Conservation (phyloP, 2,888 invertebrate species). For the Mythimna loreyi region DNA sequence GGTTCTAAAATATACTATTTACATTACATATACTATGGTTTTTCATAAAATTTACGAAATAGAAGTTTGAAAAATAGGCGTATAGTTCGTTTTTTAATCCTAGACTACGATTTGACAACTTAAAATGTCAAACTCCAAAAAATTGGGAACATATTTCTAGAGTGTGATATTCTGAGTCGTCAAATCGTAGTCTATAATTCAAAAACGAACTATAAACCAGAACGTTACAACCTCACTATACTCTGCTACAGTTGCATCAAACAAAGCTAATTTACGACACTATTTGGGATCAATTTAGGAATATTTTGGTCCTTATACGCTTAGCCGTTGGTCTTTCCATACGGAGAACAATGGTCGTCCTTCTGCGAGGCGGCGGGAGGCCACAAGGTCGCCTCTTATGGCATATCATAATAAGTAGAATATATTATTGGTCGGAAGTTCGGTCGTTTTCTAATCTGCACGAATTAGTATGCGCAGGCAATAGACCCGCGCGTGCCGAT, state of each 20-base stretch:
- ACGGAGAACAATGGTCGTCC: constrained; percentile 76
- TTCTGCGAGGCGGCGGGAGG: constrained; percentile 69
- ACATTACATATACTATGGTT: no score
- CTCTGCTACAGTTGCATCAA: constrained; percentile 53
- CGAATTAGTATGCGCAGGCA: constrained; percentile 58
- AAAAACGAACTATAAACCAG: no score
- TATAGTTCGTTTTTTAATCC: no score
- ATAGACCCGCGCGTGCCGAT: constrained; percentile 44
- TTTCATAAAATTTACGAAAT: not conserved
- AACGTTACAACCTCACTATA: no score
- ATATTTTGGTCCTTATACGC: constrained; percentile 55
- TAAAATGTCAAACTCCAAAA: no score
- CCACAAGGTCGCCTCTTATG: constrained; percentile 60
- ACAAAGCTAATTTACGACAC: constrained; percentile 37
- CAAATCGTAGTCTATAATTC: no score
- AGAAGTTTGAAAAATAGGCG: no score
- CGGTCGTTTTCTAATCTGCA: constrained; percentile 60
- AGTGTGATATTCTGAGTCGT: no score
- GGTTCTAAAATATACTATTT: no score
- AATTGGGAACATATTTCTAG: no score
- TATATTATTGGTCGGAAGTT: constrained; percentile 66
- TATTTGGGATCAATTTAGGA: constrained; percentile 47
- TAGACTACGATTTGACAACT: no score
- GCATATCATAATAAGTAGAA: constrained; percentile 57
- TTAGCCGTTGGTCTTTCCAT: constrained; percentile 63